Percentiles rank a stretch among this genome's conserved stretches.
Conservation (phyloP, 2,113 vertebrate genomes). For the Carettochelys insculpta region DNA sequence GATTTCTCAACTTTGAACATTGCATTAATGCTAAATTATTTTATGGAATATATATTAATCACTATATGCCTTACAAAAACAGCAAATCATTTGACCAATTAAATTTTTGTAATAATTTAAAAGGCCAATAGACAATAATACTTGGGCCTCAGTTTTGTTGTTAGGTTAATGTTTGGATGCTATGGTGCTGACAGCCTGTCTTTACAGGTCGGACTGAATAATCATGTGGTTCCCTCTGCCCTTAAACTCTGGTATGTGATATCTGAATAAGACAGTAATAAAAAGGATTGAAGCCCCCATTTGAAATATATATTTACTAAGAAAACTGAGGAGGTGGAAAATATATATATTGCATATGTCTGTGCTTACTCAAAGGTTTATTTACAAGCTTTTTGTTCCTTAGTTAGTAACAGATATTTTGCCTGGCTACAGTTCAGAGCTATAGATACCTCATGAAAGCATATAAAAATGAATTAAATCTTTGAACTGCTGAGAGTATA, state of each 20-base stretch:
- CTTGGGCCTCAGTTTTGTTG: background rate
- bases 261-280: background rate
- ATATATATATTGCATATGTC: rapidly evolving
- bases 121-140: background rate
- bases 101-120: no score
- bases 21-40: background rate
- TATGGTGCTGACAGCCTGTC: background rate
- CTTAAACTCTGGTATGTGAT: background rate
- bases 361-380: background rate
- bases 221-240: no score
- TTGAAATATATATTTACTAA: background rate
- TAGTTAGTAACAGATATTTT: background rate
- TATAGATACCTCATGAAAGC: background rate
- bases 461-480: background rate
- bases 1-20: rapidly evolving
- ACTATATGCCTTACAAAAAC: no score
- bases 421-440: background rate
- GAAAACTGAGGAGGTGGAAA: background rate
- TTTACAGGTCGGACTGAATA: background rate
- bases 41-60: background rate
- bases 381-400: background rate
- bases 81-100: no score
- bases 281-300: background rate
- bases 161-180: background rate
- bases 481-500: conserved; percentile 21